Base-by-base conservation (phyloP, 2,113 vertebrate species). In the Vombatus ursinus region DNA sequence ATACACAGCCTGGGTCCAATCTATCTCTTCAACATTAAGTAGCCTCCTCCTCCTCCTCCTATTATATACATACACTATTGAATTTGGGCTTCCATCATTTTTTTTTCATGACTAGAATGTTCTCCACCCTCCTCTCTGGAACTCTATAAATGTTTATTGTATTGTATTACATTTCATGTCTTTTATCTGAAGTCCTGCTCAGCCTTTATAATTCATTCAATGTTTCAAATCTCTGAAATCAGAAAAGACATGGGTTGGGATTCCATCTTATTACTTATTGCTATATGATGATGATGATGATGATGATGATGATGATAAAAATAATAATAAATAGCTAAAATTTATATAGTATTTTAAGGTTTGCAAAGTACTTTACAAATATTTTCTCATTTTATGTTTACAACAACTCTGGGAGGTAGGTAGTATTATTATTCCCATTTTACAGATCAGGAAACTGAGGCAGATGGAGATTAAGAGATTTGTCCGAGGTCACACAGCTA, bases 1-100 rank as follows among this genome's bases (percentile, higher is more conserved):
- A 31, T 26, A 54, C 50, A 48, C 52, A 90, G 49, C 52, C 96
- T 93, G 31, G 89, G 95, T 95, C 26, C 52, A 95, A 95, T 91
- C 44, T 51, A 48, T 49, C 28, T 57, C n/a, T 93, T 57, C 91
- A 89, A 31, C 12, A 1, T 92, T n/a, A 8, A 3, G 19, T 91
- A 47, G 49, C 1, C 52, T 28, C 54, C 50, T 9, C 68, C 37
- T 52, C 3, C 54, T 9, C 3, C 49, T 37, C 9, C 8, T 14
- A 0, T 3, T 54, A 16, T 57, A 2, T 2, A 57, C 2, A 11
- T 0, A 19, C 50, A 89, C 48, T 3, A 44, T 77, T 50, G 37
- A 16, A 1, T 94, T 68, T 51, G 16, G 12, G 9, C 93, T 53
- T 51, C 47, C 19, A 51, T 16, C 25, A 49, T 52, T 5, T 50